Base-by-base conservation (phyloP, 2,888 invertebrate genomes). In the Tachina lurida region DNA sequence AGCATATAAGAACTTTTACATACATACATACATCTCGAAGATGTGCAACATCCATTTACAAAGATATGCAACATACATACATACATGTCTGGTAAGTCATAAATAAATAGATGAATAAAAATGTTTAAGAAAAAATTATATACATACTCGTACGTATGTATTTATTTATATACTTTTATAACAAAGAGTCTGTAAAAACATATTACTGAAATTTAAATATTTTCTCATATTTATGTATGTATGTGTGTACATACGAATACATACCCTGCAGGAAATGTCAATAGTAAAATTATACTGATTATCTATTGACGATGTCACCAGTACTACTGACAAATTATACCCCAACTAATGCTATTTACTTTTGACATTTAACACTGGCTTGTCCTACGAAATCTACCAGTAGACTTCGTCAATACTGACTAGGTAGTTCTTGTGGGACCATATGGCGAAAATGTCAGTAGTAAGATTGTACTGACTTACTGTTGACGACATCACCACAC, bases 131-230 rank as follows among this genome's bases (percentile, higher is more conserved):
- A 45, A 22, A 83, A 71, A 65, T 75, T 80, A 58, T 68, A 52
- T 63, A 17, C 3, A 3, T 22, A 22, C n/a, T n/a, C 22, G 3
- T 31, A 31, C 4, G 2, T 2, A 31, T 31, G 31, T 31, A 31
- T 4, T 2, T 31, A 31, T 31, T 31, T 31, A 31, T 31, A 31
- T 31, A 17, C 10, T 60, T 49, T 1, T n/a, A 8, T 22, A 19
- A 15, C 7, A 58, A 3, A 43, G 47, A 39, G 3, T 2, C 39
- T 77, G 49, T 17, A 63, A 54, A n/a, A 71, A 82, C 78, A 82
- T 81, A 85, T 85, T 82, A 82, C 43, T 79, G 60, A 86, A 86
- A 83, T 83, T 86, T 79, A 76, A 86, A 74, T 81, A 74, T 45
- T 78, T 77, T 67, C 54, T 65, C 39, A 49, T 70, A n/a, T n/a